phyloP scores from a whole-genome alignment of 2,888 invertebrate species.

The Coleophora deauratella region DNA sequence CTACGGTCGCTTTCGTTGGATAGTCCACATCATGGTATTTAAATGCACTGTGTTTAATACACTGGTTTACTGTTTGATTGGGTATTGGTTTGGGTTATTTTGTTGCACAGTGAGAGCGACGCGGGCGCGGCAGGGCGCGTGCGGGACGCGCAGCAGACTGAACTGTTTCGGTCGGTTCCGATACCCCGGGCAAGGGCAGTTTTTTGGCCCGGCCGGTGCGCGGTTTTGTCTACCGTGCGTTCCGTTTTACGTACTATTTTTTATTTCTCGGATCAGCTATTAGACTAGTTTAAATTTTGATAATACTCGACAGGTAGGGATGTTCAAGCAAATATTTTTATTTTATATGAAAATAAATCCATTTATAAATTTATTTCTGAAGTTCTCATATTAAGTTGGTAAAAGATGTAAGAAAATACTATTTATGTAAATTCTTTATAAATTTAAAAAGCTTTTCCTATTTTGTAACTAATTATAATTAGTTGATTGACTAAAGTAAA shows the following conservation, averaged over 20 bases:
- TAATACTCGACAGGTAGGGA: too few relatives aligned
- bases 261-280: too few relatives aligned
- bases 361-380: too few relatives aligned
- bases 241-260: constrained; percentile 19
- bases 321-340: too few relatives aligned
- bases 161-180: constrained; percentile 25
- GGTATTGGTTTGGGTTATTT: constrained; percentile 49
- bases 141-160: constrained; percentile 50
- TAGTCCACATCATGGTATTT: constrained; percentile 17
- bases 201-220: constrained; percentile 50
- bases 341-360: too few relatives aligned
- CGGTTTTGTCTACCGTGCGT: constrained; percentile 41
- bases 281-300: too few relatives aligned
- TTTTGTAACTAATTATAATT: too few relatives aligned
- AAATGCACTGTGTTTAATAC: constrained; percentile 16
- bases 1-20: not conserved
- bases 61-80: constrained; percentile 31
- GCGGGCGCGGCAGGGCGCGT: constrained; percentile 30
- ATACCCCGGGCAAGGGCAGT: constrained; percentile 52
- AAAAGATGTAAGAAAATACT: too few relatives aligned
- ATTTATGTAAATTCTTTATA: too few relatives aligned
- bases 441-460: too few relatives aligned
- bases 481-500: too few relatives aligned
- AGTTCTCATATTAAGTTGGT: too few relatives aligned
- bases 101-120: constrained; percentile 36